Evolutionary conservation across 2,797 vertebrate genomes (phyloP).

Genomic region (Vultur gryphus): DNA sequence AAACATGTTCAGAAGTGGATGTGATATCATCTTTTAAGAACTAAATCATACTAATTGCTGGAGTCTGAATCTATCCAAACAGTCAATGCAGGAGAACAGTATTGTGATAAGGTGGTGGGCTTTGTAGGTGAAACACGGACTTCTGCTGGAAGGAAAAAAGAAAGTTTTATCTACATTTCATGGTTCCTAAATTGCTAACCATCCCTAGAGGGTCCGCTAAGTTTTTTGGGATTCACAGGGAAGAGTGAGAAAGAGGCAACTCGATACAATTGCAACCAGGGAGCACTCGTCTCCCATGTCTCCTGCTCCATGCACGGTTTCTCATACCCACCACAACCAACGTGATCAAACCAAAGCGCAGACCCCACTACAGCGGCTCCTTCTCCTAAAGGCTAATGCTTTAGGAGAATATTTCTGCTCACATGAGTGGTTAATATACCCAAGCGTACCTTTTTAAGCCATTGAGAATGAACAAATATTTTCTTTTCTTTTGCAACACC

Average conservation of each 20-base stretch:
- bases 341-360: not conserved
- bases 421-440: not conserved
- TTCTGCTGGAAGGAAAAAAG: not conserved
- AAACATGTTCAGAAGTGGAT: not conserved
- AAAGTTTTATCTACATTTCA: not conserved
- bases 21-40: not conserved
- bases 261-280: accelerated
- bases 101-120: not conserved
- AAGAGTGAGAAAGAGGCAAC: not conserved
- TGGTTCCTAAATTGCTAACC: not conserved
- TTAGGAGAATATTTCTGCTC: not conserved
- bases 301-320: not conserved
- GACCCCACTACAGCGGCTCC: not conserved
- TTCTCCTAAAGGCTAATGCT: not conserved
- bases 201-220: not conserved
- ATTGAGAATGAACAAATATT: slow-evolving; percentile 30
- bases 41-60: not conserved
- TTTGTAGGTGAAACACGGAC: not conserved
- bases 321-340: not conserved
- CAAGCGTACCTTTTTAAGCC: not conserved
- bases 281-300: accelerated
- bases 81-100: not conserved
- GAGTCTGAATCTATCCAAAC: not conserved
- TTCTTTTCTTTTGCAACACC: slow-evolving; percentile 38
- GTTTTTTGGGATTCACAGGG: not conserved